These are phyloP conservation scores for Cephalopachus bancanus DNA, from an alignment of 2,797 vertebrate species.

Conservation along the genomic window DNA sequence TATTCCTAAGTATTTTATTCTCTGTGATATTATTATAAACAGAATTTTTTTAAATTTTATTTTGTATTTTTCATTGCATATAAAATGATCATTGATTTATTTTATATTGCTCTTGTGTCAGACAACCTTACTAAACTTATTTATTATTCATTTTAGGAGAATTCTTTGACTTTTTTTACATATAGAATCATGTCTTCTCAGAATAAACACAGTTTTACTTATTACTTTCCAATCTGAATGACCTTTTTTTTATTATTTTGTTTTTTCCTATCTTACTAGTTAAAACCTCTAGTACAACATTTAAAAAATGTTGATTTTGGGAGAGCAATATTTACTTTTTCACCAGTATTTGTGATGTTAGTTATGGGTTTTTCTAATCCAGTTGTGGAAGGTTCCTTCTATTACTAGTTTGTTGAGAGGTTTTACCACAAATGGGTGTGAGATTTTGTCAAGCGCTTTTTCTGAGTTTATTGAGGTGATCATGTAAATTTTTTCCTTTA, in stretches of 20 bases:
- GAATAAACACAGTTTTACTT: neutral
- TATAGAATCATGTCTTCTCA: neutral
- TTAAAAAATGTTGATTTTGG: neutral
- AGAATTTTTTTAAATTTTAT: neutral
- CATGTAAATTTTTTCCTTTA: neutral
- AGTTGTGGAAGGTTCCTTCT: neutral
- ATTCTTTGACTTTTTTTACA: neutral
- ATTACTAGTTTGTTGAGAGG: neutral
- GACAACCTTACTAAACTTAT: neutral
- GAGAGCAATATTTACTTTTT: neutral
- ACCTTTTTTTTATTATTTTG: neutral
- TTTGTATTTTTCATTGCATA: conserved; percentile 1
- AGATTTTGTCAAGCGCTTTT: neutral
- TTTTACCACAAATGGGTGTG: neutral
- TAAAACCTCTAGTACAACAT: neutral
- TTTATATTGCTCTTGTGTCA: neutral
- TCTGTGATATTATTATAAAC: neutral
- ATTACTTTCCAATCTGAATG: neutral
- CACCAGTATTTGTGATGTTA: neutral
- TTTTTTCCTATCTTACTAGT: neutral
- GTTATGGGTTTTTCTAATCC: neutral
- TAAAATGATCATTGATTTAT: neutral
- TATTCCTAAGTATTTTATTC: neutral
- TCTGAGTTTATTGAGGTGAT: neutral
- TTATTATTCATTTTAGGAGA: neutral